A percentile compares a stretch with the other conserved stretches of the same genome.
These are phyloP conservation scores for Augochlora pura DNA, from an alignment of 1,140 invertebrate species.

Conservation along the genomic window DNA sequence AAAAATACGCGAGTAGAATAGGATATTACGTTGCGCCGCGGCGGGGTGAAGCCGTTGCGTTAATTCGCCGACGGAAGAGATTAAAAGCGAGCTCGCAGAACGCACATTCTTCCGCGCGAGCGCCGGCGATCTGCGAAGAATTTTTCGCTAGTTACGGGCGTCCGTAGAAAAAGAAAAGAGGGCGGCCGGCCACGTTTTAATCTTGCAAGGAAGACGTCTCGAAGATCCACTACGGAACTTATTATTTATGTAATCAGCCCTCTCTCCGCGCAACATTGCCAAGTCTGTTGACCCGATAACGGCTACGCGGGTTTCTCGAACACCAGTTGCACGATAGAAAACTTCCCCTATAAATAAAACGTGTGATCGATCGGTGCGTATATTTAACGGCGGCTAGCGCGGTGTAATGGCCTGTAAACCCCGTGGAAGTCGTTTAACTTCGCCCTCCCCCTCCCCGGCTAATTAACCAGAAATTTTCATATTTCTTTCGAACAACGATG, in stretches of 20 bases:
- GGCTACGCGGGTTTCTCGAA: slow-evolving; percentile 22
- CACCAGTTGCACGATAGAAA: slow-evolving; percentile 35
- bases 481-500: background rate
- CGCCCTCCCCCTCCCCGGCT: background rate
- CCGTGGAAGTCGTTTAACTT: slow-evolving; percentile 22
- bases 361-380: slow-evolving; percentile 33
- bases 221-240: background rate
- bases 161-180: background rate
- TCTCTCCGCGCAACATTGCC: background rate
- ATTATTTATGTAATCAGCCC: slow-evolving; percentile 2
- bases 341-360: slow-evolving; percentile 33
- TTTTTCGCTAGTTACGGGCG: no score
- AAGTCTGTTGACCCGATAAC: slow-evolving; percentile 30
- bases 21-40: no score
- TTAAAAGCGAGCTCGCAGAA: no score
- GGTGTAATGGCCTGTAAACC: slow-evolving; percentile 33
- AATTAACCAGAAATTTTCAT: slow-evolving; percentile 11
- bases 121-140: no score
- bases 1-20: no score
- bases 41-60: no score
- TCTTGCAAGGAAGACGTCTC: no score
- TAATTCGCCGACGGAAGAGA: no score
- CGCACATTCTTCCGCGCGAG: no score
- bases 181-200: no score
- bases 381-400: slow-evolving; percentile 11